Base-by-base conservation (phyloP, 1,140 invertebrate genomes). In the Drosophila albomicans region DNA sequence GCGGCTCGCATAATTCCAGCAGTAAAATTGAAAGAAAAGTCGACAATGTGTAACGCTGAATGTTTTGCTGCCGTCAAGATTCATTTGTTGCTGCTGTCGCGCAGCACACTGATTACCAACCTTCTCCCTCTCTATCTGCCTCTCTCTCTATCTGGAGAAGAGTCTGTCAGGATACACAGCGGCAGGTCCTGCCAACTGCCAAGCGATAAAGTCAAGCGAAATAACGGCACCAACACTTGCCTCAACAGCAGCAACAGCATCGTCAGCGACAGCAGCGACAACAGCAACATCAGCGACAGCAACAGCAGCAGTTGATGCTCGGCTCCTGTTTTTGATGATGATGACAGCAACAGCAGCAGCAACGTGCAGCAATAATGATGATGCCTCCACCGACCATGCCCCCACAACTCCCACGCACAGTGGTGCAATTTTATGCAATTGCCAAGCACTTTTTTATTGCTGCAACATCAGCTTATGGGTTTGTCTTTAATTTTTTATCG, bases 151-250 rank as follows among this genome's bases (percentile, higher is more conserved):
- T 38, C 35, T 10, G 32, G 0, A 10, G 7, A 7, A 25, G 5
- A 32, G 7, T 43, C 57, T 25, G 28, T 15, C 43, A 30, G 58
- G 30, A 32, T 32, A 28, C 45, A 15, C 57, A 49, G 61, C 59
- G 52, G 38, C 73, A 68, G 63, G 48, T 61, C 58, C 49, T 57
- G 51, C 30, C 13, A 15, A 38, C 49, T 57, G 51, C 30, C 13
- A 25, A 38, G 66, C 57, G 66, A 69, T 75, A 70, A 85, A 84
- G 81, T 85, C 81, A 84, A 84, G 73, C 77, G 81, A 75, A 84
- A 82, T 82, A 79, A 84, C 77, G 72, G 78, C 81, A 72, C 57
- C 75, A 84, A 79, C 81, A 84, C 77, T 85, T 84, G 77, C 73
- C 72, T 64, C 80, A 63, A 54, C 43, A 58, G 13, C 57, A 78